phyloP scores from a whole-genome alignment of 2,797 vertebrate genomes.

The Poeciliopsis presidionis region DNA sequence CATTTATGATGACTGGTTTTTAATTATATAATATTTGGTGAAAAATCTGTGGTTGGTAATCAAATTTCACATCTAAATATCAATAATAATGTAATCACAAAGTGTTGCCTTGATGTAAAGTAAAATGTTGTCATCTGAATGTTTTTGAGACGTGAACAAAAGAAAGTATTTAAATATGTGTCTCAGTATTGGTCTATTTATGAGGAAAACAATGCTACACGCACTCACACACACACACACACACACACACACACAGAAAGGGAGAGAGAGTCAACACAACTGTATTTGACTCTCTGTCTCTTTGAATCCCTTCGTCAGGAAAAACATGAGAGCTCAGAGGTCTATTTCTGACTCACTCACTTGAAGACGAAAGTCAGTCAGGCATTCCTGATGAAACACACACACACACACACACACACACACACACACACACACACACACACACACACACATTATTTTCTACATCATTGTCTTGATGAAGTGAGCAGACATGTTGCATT shows the following conservation, averaged over 20 bases:
- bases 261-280: not conserved
- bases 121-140: not conserved
- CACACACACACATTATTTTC: slow-evolving; percentile 39
- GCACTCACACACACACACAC: too few species aligned
- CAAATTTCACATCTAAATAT: not conserved
- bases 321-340: slow-evolving; percentile 52
- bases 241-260: not conserved
- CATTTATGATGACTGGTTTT: not conserved
- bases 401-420: slow-evolving; percentile 34
- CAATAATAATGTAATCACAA: not conserved
- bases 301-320: slow-evolving; percentile 48
- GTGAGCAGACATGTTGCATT: slow-evolving; percentile 41
- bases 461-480: slow-evolving; percentile 49
- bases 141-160: not conserved
- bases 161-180: not conserved
- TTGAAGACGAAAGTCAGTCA: slow-evolving; percentile 57
- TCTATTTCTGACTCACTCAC: slow-evolving; percentile 65
- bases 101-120: not conserved
- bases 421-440: slow-evolving; percentile 25
- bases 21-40: not conserved
- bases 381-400: slow-evolving; percentile 49
- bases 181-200: not conserved
- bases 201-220: not conserved
- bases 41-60: not conserved
- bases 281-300: slow-evolving; percentile 51